Evolutionary conservation across 2,797 vertebrate genomes (phyloP).

Genomic region (Parambassis ranga): DNA sequence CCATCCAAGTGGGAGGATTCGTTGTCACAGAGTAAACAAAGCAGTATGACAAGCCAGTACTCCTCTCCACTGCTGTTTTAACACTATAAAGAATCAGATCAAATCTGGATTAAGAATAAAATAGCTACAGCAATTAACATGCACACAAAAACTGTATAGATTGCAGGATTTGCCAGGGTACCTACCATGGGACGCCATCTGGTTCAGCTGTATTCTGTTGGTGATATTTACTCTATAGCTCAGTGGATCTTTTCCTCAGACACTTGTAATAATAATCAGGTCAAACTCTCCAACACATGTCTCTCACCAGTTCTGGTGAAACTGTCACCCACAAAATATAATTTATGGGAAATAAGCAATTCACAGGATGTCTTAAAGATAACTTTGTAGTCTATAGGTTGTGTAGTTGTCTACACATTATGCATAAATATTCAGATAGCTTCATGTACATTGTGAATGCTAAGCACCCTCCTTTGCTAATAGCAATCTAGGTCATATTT

Average conservation of each 20-base stretch:
- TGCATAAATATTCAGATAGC: slow-evolving; percentile 15
- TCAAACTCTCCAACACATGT: not conserved
- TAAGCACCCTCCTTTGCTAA: slow-evolving; percentile 53
- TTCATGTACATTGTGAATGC: slow-evolving; percentile 52
- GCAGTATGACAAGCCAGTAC: slow-evolving; percentile 56
- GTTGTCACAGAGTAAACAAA: slow-evolving; percentile 72
- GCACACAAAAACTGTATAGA: slow-evolving; percentile 18
- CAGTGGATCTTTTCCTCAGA: slow-evolving; percentile 14
- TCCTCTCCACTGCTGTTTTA: slow-evolving; percentile 34
- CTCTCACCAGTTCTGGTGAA: not conserved
- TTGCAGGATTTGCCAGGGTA: slow-evolving; percentile 7
- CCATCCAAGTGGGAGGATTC: slow-evolving; percentile 64
- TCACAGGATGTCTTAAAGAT: not conserved
- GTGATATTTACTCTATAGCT: slow-evolving; percentile 10
- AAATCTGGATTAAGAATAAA: slow-evolving; percentile 61
- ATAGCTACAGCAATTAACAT: slow-evolving; percentile 38
- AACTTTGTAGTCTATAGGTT: not conserved
- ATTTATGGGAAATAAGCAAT: not conserved
- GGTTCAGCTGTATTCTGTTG: slow-evolving; percentile 13
- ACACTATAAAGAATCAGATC: slow-evolving; percentile 62
- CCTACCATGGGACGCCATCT: slow-evolving; percentile 18
- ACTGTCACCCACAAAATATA: not conserved
- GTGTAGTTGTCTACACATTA: not conserved
- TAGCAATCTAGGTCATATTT: slow-evolving; percentile 81
- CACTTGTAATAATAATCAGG: slow-evolving; percentile 21